Evolutionary conservation across 2,888 invertebrate species (phyloP), one percentile per base, ranked within the genome.

Genomic region (Caenorhabditis virilis): DNA sequence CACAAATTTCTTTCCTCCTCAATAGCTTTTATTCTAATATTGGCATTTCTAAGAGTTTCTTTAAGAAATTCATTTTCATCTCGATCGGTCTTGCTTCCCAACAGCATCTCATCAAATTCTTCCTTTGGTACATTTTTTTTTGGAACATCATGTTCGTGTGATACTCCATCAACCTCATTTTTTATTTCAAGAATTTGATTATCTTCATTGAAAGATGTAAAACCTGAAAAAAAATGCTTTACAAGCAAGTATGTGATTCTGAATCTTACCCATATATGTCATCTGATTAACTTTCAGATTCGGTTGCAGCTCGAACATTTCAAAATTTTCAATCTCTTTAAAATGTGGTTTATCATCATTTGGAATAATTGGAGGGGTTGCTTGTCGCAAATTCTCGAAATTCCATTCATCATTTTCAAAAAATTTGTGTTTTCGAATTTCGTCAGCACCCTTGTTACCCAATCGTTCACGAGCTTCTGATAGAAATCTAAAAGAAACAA

Each of bases 281-380:
- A 99, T 87, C 86, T 98, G 95, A 86, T 98, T 95, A 60, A 95
- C 98, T 62, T 92, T 93, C 86, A 98, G 99, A 39, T 94, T 92
- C 87, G 94, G 95, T 54, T 95, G 95, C 77, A 91, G 89, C 26
- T 95, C 93, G 86, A 98, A 98, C 77, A 90, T 90, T 85, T 97
- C 95, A 83, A 93, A 92, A 1, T 51, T 47, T 36, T 72, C 68
- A 94, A 94, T 78, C 91, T 89, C 25, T 85, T 97, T 95, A 86
- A 99, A 99, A 86, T 98, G 93, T 78, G 93, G 91, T 0, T 98
- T 95, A 85, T 99, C 98, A 84, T 95, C 95, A 84, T 99, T 95
- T 15, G 97, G 97, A 15, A 97, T 93, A 11, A 97, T 93, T 0
- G 98, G 98, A 2, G 98, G 95, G 41, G 92, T 83, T 50, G 84